Percentiles rank a stretch among this genome's conserved stretches.
These are phyloP conservation scores for Oophaga sylvatica DNA, from an alignment of 2,797 vertebrate genomes.

Conservation along the genomic window DNA sequence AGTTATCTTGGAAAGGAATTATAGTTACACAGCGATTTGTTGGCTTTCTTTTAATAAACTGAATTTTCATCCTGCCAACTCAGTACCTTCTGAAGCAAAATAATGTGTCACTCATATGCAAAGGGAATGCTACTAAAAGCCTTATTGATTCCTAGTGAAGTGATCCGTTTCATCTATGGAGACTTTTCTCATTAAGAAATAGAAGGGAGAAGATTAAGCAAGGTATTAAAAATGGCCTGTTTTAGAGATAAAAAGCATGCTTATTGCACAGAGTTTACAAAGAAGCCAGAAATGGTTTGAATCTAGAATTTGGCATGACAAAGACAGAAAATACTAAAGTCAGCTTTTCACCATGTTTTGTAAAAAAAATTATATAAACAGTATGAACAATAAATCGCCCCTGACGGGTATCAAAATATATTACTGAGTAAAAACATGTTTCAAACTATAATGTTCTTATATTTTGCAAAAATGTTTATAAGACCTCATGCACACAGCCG, in stretches of 20 bases:
- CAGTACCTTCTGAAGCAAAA: conserved; percentile 42
- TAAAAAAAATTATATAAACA: not conserved
- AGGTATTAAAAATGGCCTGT: conserved; percentile 57
- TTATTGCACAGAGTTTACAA: conserved; percentile 40
- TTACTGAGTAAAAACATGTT: not conserved
- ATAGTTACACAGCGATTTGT: conserved; percentile 44
- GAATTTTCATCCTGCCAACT: conserved; percentile 43
- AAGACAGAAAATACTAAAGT: not conserved
- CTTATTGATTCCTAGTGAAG: conserved; percentile 59
- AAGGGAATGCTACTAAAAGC: conserved; percentile 57
- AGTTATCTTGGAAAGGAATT: conserved; percentile 33
- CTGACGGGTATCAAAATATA: not conserved
- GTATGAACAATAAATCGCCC: not conserved
- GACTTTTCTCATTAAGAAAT: conserved; percentile 61
- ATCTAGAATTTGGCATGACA: not conserved
- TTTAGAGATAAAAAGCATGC: conserved; percentile 51
- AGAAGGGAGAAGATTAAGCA: conserved; percentile 57
- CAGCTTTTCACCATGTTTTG: not conserved
- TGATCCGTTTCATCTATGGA: conserved; percentile 58
- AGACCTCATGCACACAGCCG: not conserved
- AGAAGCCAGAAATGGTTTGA: conserved; percentile 8
- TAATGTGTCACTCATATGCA: conserved; percentile 60
- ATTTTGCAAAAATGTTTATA: not conserved
- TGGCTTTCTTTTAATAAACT: conserved; percentile 38
- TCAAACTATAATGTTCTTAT: not conserved